phyloP scores from a whole-genome alignment of 1,140 invertebrate species.

The Rhyzopertha dominica region DNA sequence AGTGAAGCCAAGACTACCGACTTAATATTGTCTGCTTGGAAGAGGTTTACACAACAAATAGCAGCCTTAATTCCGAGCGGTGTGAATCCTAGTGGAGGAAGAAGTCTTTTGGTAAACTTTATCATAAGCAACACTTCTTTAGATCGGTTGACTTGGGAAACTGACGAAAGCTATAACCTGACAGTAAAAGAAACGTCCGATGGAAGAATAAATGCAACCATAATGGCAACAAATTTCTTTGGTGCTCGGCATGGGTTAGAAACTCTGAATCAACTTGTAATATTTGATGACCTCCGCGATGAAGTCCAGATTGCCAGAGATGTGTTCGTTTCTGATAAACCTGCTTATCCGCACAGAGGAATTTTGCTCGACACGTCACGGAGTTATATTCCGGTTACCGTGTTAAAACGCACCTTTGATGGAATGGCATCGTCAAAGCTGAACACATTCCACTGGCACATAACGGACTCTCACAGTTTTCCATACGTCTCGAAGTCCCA shows the following conservation, averaged over 20 bases:
- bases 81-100: conserved; percentile 26
- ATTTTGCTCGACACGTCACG: conserved; percentile 72
- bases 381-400: conserved; percentile 63
- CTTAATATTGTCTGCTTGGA: conserved; percentile 45
- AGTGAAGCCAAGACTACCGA: conserved; percentile 43
- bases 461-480: conserved; percentile 85
- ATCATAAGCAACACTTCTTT: conserved; percentile 33
- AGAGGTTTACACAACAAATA: conserved; percentile 40
- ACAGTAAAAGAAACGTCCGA: conserved; percentile 43
- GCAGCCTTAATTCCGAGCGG: conserved; percentile 34
- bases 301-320: conserved; percentile 57
- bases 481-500: conserved; percentile 65
- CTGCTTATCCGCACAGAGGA: conserved; percentile 70
- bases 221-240: conserved; percentile 62
- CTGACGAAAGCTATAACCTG: conserved; percentile 65
- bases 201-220: conserved; percentile 54
- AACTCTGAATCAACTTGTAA: conserved; percentile 69
- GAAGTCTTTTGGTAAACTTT: conserved; percentile 37
- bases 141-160: conserved; percentile 50
- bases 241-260: conserved; percentile 73
- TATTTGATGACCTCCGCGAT: conserved; percentile 60
- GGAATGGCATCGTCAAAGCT: conserved; percentile 77
- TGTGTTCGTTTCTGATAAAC: conserved; percentile 60
- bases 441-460: conserved; percentile 86
- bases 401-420: conserved; percentile 69